Percentiles rank a stretch among this genome's conserved stretches.
These are phyloP conservation scores for Stichodactyla helianthus DNA, from an alignment of 64 coral and sea anemone genomes.

Conservation along the genomic window DNA sequence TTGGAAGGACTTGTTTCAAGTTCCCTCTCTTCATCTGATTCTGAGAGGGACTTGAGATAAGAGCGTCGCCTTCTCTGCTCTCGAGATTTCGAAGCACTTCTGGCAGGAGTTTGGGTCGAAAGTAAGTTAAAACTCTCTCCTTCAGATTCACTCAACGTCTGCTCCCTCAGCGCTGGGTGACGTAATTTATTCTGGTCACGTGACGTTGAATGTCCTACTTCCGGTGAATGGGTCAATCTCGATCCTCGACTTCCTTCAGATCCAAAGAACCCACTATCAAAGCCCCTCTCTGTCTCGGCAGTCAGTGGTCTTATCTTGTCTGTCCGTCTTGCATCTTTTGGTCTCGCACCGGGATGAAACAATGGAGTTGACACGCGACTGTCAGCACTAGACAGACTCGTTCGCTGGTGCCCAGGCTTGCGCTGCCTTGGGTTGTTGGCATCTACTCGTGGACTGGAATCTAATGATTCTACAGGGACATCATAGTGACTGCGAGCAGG, in stretches of 20 bases:
- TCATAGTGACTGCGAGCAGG: background rate
- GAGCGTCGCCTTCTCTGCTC: conserved; percentile 50
- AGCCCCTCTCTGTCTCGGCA: conserved; percentile 77
- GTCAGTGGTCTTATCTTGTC: conserved; percentile 54
- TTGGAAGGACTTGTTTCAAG: conserved; percentile 46
- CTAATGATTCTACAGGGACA: conserved; percentile 21
- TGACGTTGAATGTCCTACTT: conserved; percentile 13
- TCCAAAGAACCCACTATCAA: conserved; percentile 89
- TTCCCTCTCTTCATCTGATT: conserved; percentile 77
- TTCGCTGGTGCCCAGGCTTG: conserved; percentile 26
- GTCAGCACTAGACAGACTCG: conserved; percentile 52
- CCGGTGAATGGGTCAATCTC: conserved; percentile 58
- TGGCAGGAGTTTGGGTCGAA: conserved; percentile 30
- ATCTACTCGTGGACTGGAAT: conserved; percentile 40
- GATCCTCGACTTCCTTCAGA: conserved; percentile 90
- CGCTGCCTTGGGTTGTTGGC: background rate
- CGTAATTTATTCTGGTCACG: conserved; percentile 41
- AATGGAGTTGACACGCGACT: conserved; percentile 83
- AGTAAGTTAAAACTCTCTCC: conserved; percentile 37
- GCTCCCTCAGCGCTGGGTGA: conserved; percentile 43
- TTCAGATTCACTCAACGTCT: conserved; percentile 70
- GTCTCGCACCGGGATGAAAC: conserved; percentile 55
- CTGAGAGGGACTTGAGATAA: conserved; percentile 71
- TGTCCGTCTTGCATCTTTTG: conserved; percentile 36
- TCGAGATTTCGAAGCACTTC: conserved; percentile 40